Evolutionary conservation across 2,113 vertebrate species (phyloP).

Genomic region (Pavo muticus): DNA sequence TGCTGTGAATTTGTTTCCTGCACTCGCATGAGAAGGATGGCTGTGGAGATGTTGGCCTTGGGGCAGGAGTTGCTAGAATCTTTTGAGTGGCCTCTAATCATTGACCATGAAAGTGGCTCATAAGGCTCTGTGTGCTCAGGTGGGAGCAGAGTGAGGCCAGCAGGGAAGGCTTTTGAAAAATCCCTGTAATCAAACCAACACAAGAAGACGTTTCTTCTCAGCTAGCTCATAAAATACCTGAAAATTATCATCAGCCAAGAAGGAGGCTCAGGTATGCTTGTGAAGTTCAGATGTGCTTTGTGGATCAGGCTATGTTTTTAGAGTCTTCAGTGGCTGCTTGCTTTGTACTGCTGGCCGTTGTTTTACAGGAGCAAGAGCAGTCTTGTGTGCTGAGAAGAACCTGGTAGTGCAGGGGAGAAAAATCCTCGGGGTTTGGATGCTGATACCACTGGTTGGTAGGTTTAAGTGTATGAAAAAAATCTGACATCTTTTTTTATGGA

Average conservation of each 20-base stretch:
- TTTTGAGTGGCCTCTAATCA: neutral
- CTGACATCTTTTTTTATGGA: neutral
- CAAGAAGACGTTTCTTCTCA: neutral
- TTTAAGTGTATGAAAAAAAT: neutral
- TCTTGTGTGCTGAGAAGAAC: fast-evolving
- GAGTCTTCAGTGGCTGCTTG: neutral
- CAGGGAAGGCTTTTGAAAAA: neutral
- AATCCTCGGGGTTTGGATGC: neutral
- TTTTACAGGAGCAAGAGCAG: neutral
- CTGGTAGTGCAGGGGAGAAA: neutral
- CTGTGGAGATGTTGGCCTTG: neutral
- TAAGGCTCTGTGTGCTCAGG: no score
- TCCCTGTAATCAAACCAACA: neutral
- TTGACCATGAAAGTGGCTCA: neutral
- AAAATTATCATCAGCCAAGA: neutral
- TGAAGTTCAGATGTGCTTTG: neutral
- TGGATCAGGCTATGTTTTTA: no score
- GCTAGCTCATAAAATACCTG: neutral
- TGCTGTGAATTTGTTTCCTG: neutral
- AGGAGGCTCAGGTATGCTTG: neutral
- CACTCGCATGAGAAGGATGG: neutral
- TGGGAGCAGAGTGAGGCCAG: neutral
- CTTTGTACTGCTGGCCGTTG: neutral
- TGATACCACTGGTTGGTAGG: neutral
- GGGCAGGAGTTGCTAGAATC: neutral